Evolutionary conservation across 2,888 invertebrate genomes (phyloP).

Genomic region (Nemotelus nigrinus): DNA sequence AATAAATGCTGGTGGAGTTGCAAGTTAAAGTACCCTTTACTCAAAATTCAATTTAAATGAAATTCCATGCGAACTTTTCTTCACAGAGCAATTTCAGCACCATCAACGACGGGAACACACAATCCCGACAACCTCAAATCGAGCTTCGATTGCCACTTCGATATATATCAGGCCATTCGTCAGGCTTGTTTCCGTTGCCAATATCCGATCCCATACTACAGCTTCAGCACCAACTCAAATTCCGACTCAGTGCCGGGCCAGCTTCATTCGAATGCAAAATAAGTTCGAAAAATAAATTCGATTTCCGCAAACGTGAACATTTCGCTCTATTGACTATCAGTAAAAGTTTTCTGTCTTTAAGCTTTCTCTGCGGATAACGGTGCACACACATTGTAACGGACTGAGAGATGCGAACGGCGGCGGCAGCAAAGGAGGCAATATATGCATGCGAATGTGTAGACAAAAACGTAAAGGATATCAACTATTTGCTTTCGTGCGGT

Average conservation of each 20-base stretch:
- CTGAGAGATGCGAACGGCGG: too few relatives aligned
- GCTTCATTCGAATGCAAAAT: conserved; percentile 45
- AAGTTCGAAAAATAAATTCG: conserved; percentile 47
- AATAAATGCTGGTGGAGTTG: neutral
- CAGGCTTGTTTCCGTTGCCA: conserved; percentile 28
- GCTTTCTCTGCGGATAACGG: neutral
- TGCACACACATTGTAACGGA: neutral
- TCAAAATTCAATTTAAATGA: neutral
- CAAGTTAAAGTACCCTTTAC: neutral
- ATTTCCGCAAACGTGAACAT: conserved; percentile 46
- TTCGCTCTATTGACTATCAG: conserved; percentile 43
- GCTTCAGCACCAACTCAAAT: too few relatives aligned
- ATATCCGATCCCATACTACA: conserved; percentile 18
- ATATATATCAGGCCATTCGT: conserved; percentile 34
- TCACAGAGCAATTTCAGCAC: too few relatives aligned
- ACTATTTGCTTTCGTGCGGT: conserved; percentile 28
- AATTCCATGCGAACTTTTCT: too few relatives aligned
- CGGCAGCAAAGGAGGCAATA: too few relatives aligned
- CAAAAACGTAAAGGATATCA: neutral
- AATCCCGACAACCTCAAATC: conserved; percentile 32
- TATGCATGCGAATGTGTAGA: too few relatives aligned
- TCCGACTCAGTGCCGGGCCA: too few relatives aligned
- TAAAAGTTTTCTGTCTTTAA: conserved; percentile 15
- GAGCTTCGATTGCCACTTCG: conserved; percentile 24
- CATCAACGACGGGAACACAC: neutral